Percentiles rank a stretch among this genome's conserved stretches.
Evolutionary conservation across 2,113 vertebrate species (phyloP).

Genomic region (Pygoscelis adeliae): DNA sequence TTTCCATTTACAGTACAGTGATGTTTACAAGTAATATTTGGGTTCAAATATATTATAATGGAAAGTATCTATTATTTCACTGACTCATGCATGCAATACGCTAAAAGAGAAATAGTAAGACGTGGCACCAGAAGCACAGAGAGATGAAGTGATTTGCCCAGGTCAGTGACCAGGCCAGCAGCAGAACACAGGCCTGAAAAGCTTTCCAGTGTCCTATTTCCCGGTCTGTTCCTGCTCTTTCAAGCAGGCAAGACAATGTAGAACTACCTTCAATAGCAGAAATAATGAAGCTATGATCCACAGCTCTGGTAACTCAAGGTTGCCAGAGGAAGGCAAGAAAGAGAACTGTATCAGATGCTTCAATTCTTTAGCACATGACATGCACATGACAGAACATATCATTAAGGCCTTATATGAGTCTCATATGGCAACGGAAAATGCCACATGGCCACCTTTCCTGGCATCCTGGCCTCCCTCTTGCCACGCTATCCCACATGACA

Average conservation of each 20-base stretch:
- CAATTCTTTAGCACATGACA: background rate
- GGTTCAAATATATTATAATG: background rate
- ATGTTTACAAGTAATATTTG: constrained; percentile 12
- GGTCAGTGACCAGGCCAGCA: background rate
- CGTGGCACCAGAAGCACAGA: background rate
- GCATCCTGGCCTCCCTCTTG: background rate
- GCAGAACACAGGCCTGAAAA: background rate
- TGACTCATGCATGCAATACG: background rate
- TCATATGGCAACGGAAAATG: background rate
- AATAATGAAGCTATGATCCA: background rate
- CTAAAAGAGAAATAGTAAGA: background rate
- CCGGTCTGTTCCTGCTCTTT: background rate
- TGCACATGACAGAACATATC: background rate
- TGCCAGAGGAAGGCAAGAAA: background rate
- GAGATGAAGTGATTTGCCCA: background rate
- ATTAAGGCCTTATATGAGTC: background rate
- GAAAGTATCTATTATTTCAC: background rate
- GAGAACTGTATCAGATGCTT: background rate
- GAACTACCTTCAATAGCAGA: background rate
- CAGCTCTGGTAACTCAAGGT: background rate
- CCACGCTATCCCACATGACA: background rate
- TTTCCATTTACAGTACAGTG: background rate
- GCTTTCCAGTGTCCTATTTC: background rate
- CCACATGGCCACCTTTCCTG: background rate
- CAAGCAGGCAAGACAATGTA: background rate